Percentiles rank a stretch among this genome's conserved stretches.
phyloP scores from a whole-genome alignment of 2,888 invertebrate species.

The Plagodis dolabraria region DNA sequence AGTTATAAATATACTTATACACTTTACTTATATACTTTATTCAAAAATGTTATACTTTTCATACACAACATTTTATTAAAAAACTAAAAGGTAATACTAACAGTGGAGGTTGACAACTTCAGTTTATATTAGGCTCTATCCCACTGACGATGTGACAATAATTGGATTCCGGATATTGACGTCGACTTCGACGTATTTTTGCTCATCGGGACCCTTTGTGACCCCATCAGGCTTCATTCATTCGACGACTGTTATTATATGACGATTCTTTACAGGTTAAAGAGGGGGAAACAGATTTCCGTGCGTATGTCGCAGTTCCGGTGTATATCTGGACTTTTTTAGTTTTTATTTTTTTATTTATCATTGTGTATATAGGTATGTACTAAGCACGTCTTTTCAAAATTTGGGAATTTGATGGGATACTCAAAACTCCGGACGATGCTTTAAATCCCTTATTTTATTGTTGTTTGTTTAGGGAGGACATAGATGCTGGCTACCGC shows the following conservation, averaged over 20 bases:
- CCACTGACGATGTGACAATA: slow-evolving; percentile 47
- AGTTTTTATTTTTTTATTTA: too few species aligned
- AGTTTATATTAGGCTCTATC: slow-evolving; percentile 35
- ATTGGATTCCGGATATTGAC: slow-evolving; percentile 54
- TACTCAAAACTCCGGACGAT: too few species aligned
- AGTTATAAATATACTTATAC: too few species aligned
- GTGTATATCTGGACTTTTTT: too few species aligned
- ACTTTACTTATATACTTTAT: too few species aligned
- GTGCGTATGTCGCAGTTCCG: background rate
- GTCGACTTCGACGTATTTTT: slow-evolving; percentile 44
- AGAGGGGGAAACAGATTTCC: slow-evolving; percentile 18
- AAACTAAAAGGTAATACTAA: background rate
- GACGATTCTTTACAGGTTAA: slow-evolving; percentile 30
- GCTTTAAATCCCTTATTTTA: too few species aligned
- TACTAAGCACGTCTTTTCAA: too few species aligned
- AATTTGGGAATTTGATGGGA: too few species aligned
- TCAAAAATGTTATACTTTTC: too few species aligned
- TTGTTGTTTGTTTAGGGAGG: too few species aligned
- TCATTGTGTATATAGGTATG: too few species aligned
- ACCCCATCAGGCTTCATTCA: slow-evolving; percentile 35
- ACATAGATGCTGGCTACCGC: too few species aligned
- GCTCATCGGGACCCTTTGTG: slow-evolving; percentile 48
- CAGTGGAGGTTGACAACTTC: slow-evolving; percentile 8
- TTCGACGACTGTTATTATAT: slow-evolving; percentile 30
- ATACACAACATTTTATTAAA: background rate